A percentile compares a stretch with the other conserved stretches of the same genome.
phyloP scores from a whole-genome alignment of 2,888 invertebrate genomes.

The Dysmachus trigonus region DNA sequence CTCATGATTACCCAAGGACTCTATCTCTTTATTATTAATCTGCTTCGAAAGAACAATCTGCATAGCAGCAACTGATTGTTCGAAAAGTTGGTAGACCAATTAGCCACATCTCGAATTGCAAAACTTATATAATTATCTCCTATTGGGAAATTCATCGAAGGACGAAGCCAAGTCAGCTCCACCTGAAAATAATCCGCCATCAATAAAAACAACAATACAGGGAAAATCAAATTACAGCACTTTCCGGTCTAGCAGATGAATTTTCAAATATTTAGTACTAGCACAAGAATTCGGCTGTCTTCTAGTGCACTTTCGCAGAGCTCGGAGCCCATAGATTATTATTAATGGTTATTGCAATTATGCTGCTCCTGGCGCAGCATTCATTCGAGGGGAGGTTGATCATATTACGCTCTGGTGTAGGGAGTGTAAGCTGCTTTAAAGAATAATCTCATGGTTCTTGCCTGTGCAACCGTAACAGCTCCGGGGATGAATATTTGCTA shows the following conservation, averaged over 20 bases:
- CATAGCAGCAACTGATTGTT: background rate
- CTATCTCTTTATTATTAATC: background rate
- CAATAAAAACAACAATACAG: background rate
- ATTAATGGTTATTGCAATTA: slow-evolving; percentile 40
- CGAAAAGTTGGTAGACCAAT: background rate
- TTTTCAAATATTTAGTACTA: background rate
- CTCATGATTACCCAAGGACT: background rate
- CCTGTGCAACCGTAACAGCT: background rate
- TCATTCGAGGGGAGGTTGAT: background rate
- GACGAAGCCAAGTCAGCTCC: background rate
- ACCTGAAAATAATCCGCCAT: background rate
- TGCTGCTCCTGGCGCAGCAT: background rate
- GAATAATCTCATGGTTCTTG: slow-evolving; percentile 1
- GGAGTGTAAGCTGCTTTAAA: background rate
- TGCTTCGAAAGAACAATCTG: background rate
- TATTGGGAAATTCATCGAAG: background rate
- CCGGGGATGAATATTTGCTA: background rate
- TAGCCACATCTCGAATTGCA: background rate
- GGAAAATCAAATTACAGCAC: background rate
- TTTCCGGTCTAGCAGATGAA: background rate
- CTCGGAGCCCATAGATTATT: background rate
- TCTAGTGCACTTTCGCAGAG: background rate
- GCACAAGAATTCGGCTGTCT: background rate
- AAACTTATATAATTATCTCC: background rate
- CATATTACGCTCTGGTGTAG: background rate